Base-by-base conservation (phyloP, 2,113 vertebrate genomes). In the Pampusana beccarii region DNA sequence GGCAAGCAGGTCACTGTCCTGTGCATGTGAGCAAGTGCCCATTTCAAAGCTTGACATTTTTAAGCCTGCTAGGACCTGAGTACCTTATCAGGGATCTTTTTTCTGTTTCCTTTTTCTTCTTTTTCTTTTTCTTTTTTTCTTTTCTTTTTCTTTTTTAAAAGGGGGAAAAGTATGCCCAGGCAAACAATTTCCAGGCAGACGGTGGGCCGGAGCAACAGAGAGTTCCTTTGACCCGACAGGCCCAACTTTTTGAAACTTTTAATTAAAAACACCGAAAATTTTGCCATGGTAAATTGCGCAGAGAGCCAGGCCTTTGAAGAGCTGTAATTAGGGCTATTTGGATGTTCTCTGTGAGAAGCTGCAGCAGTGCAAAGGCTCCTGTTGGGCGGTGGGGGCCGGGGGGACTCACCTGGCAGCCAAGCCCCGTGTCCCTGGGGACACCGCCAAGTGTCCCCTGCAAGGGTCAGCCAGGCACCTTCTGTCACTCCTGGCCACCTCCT, bases 291-390 rank as follows among this genome's bases (percentile, higher is more conserved):
- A 93, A 93, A 92, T 93, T 94, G 71, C 66, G 70, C 92, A 58
- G 74, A 86, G 80, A 56, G n/a, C 46, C 17, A 53, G 72, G 73
- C 74, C 96, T 97, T 96, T 97, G 94, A 96, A 97, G 93, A 89
- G 29, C 14, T 11, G 4, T 40, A 94, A 88, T 91, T 53, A 92
- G 51, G 89, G 66, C 60, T 85, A 4, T 20, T 72, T 65, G 72
- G 65, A 69, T 25, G 72, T 56, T 66, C 53, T 71, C 70, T 38
- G 46, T 31, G 83, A 51, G 18, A 46, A 46, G 44, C 44, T 46
- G 17, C 44, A 46, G 44, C 44, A 19, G 44, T 19, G 44, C 44
- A 80, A 78, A 61, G 36, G 53, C 50, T 46, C 42, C 40, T 33
- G 46, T 33, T 14, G 5, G 1, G 1, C 0, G 1, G 17, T 2